phyloP scores from a whole-genome alignment of 37 sponge, comb jelly and placozoan genomes.

The Crambe crambe region DNA sequence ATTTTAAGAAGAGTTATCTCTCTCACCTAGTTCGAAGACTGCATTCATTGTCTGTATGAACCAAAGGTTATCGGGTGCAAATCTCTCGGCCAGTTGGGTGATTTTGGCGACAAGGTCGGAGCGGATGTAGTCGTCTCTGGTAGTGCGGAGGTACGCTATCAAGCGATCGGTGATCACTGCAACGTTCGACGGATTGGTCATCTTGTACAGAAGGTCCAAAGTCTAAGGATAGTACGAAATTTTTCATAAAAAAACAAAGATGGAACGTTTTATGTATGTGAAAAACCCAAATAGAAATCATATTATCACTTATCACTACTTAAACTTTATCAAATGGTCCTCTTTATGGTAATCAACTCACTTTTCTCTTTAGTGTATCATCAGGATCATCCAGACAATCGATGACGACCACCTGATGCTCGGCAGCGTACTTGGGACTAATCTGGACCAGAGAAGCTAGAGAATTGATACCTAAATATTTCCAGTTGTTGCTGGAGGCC shows the following conservation, averaged over 20 bases:
- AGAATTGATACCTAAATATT: conserved; percentile 81
- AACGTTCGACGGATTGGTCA: conserved; percentile 91
- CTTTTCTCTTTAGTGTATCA: conserved; percentile 93
- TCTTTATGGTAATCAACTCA: neutral
- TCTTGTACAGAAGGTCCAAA: conserved; percentile 84
- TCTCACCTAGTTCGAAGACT: conserved; percentile 80
- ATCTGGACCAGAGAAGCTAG: conserved; percentile 74
- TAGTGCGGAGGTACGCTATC: conserved; percentile 67
- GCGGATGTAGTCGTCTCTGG: conserved; percentile 74
- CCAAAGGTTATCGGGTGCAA: conserved; percentile 87
- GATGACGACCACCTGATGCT: conserved; percentile 89
- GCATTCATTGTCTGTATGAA: conserved; percentile 85
- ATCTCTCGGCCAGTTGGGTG: conserved; percentile 87
- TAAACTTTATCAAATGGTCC: neutral
- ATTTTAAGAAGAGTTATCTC: neutral
- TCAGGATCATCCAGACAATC: conserved; percentile 94
- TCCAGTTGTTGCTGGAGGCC: conserved; percentile 81
- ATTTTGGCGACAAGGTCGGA: conserved; percentile 82
- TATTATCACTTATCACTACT: neutral
- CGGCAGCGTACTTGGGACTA: conserved; percentile 72
- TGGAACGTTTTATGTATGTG: too few relatives aligned
- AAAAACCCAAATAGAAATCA: neutral
- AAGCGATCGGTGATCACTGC: conserved; percentile 74
- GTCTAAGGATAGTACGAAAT: conserved; percentile 74
- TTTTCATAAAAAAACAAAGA: too few relatives aligned